These are phyloP conservation scores for Notocelia uddmanniana DNA, from an alignment of 2,888 invertebrate genomes.

Conservation along the genomic window DNA sequence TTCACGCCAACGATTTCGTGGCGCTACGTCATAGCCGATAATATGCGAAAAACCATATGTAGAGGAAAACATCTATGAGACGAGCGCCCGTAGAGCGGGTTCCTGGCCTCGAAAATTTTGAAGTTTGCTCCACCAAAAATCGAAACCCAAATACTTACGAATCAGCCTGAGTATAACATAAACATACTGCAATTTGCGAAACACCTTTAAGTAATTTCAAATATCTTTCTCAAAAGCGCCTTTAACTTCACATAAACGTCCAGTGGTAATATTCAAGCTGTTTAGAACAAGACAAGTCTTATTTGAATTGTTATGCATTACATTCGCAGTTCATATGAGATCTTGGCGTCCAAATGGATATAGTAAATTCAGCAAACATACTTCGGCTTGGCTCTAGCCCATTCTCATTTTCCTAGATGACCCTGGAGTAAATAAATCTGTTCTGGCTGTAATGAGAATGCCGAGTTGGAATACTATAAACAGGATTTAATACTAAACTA, in stretches of 20 bases:
- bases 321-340: slow-evolving; percentile 52
- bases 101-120: no score
- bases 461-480: slow-evolving; percentile 57
- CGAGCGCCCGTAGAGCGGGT: no score
- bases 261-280: slow-evolving; percentile 51
- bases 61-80: no score
- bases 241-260: slow-evolving; percentile 55
- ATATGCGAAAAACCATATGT: no score
- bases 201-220: no score
- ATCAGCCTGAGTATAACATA: no score
- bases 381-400: slow-evolving; percentile 59
- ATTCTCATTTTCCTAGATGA: slow-evolving; percentile 73
- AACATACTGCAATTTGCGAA: no score
- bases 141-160: no score
- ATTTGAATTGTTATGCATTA: slow-evolving; percentile 53
- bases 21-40: no score
- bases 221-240: slow-evolving; percentile 21
- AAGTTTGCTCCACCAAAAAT: no score
- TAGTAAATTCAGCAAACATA: slow-evolving; percentile 63
- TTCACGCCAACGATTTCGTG: no score
- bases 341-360: slow-evolving; percentile 59
- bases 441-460: slow-evolving; percentile 67
- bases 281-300: slow-evolving; percentile 53
- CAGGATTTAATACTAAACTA: slow-evolving; percentile 48
- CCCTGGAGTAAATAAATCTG: slow-evolving; percentile 68